Conservation (phyloP, 2,888 invertebrate species). For the Andrena praecox region DNA sequence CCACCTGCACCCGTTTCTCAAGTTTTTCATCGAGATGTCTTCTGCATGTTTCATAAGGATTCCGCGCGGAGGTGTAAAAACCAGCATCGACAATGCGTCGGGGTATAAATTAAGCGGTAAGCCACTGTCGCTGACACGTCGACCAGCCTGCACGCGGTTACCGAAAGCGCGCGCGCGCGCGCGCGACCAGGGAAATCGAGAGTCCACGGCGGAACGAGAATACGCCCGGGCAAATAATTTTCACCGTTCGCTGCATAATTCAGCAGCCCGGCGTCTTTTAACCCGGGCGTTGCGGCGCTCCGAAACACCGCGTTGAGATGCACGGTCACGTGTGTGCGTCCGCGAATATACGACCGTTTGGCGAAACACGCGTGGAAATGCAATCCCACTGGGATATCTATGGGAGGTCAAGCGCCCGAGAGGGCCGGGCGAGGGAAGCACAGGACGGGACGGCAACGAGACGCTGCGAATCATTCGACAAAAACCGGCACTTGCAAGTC, state of each 20-base stretch:
- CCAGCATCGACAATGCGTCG: conserved; percentile 63
- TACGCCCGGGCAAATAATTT: conserved; percentile 17
- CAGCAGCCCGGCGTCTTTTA: conserved; percentile 7
- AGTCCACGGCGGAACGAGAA: not conserved
- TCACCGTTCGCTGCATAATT: conserved; percentile 29
- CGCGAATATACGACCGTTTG: conserved; percentile 11
- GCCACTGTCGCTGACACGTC: conserved; percentile 36
- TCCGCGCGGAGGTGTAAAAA: conserved; percentile 70
- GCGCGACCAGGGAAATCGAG: not conserved
- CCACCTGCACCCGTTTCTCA: conserved; percentile 75
- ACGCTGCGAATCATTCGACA: conserved; percentile 41
- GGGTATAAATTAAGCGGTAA: conserved; percentile 70
- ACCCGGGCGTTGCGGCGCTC: not conserved
- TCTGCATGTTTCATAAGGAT: conserved; percentile 76
- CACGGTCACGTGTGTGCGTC: conserved; percentile 18
- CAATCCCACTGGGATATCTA: conserved; percentile 18
- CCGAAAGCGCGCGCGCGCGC: too few species aligned
- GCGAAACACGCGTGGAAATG: conserved; percentile 37
- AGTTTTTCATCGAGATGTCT: conserved; percentile 73
- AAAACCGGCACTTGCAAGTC: conserved; percentile 43
- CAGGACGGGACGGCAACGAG: conserved; percentile 11
- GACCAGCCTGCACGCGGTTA: not conserved
- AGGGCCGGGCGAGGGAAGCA: too few species aligned
- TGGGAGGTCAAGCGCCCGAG: not conserved
- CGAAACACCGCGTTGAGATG: conserved; percentile 2